Percentiles rank a stretch among this genome's conserved stretches.
Evolutionary conservation across 2,113 vertebrate genomes (phyloP).

Genomic region (Tapirus terrestris): DNA sequence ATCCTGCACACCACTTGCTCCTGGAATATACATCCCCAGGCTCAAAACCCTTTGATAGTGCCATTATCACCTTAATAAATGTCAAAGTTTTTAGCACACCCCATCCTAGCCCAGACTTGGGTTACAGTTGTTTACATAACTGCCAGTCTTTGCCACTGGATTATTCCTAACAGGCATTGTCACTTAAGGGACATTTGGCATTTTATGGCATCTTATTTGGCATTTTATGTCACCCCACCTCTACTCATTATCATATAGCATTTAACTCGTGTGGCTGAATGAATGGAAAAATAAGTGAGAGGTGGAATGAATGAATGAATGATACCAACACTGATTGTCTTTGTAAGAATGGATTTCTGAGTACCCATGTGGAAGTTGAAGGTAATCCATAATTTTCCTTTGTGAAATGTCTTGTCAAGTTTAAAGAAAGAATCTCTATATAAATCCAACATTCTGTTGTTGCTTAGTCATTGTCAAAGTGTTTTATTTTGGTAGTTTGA

Average conservation of each 20-base stretch:
- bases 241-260: rapidly evolving
- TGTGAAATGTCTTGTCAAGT: not conserved
- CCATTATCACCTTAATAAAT: not conserved
- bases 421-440: not conserved
- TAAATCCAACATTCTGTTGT: not conserved
- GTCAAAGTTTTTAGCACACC: not conserved
- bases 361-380: not conserved
- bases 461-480: not conserved
- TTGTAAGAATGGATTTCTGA: not conserved
- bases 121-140: not conserved
- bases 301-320: not conserved
- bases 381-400: not conserved
- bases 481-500: not conserved
- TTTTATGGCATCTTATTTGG: not conserved
- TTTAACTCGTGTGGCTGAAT: not conserved
- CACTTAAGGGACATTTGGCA: not conserved
- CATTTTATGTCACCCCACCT: not conserved
- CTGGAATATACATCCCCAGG: not conserved
- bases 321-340: not conserved
- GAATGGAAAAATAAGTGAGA: not conserved
- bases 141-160: not conserved
- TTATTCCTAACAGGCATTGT: not conserved
- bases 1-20: not conserved
- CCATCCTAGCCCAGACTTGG: not conserved
- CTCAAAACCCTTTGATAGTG: not conserved